Evolutionary conservation across 2,888 invertebrate species (phyloP).

Genomic region (Eulithis prunata): DNA sequence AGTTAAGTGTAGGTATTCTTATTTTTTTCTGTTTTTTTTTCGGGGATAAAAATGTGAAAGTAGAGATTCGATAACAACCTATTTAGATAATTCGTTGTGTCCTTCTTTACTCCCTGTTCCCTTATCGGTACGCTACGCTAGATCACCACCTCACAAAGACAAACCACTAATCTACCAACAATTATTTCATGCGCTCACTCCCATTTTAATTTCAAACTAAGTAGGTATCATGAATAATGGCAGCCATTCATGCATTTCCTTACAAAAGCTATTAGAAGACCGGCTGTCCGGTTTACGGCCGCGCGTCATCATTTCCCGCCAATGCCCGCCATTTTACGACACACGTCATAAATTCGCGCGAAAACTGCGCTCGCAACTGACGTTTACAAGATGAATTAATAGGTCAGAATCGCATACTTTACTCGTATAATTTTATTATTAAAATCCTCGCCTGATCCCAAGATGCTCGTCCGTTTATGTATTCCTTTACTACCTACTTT

Average conservation of each 20-base stretch:
- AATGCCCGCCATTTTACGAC: slow-evolving; percentile 59
- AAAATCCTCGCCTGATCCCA: slow-evolving; percentile 11
- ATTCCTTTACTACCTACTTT: too few species aligned
- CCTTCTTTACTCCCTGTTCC: too few species aligned
- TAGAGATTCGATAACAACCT: too few species aligned
- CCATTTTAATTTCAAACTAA: neutral
- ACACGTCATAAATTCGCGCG: slow-evolving; percentile 59
- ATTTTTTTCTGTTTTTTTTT: too few species aligned
- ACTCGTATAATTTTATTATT: slow-evolving; percentile 18
- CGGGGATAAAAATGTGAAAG: too few species aligned
- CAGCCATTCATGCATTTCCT: slow-evolving; percentile 28
- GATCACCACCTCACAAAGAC: too few species aligned
- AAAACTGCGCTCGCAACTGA: slow-evolving; percentile 51
- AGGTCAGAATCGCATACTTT: slow-evolving; percentile 8
- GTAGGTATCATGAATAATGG: neutral
- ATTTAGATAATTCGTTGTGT: too few species aligned
- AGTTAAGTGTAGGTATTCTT: too few species aligned
- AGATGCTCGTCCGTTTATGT: neutral
- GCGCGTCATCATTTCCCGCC: slow-evolving; percentile 53
- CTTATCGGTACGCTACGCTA: too few species aligned
- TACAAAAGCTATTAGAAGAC: slow-evolving; percentile 34
- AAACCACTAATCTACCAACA: neutral
- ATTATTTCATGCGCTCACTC: neutral
- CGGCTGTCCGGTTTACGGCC: slow-evolving; percentile 34
- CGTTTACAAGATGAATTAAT: slow-evolving; percentile 42